These are phyloP conservation scores for Gymnocypris eckloni DNA, from an alignment of 2,797 vertebrate genomes.

Conservation along the genomic window DNA sequence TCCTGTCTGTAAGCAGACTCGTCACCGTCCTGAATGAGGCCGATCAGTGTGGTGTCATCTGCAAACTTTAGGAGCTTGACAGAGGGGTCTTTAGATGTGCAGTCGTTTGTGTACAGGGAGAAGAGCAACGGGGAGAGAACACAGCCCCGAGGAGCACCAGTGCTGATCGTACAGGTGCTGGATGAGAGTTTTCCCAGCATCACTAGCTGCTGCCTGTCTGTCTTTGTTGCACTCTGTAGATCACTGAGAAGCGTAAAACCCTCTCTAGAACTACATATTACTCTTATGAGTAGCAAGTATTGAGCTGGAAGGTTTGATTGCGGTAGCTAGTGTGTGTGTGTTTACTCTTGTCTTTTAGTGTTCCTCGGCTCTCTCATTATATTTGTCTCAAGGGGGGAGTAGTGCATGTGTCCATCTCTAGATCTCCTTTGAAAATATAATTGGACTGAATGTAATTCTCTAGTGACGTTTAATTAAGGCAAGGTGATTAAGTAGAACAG, in stretches of 20 bases:
- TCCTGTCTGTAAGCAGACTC: too few species aligned
- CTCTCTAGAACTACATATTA: not conserved
- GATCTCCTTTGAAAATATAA: constrained; percentile 81
- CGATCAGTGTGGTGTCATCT: too few species aligned
- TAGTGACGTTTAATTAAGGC: constrained; percentile 81
- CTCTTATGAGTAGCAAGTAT: not conserved
- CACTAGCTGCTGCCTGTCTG: too few species aligned
- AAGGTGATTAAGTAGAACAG: constrained; percentile 73
- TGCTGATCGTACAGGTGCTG: too few species aligned
- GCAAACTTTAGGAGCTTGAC: too few species aligned
- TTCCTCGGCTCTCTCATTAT: constrained; percentile 19
- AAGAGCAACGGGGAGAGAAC: too few species aligned
- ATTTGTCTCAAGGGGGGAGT: constrained; percentile 30
- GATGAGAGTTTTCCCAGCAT: too few species aligned
- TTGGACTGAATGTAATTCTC: constrained; percentile 77
- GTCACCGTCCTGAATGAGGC: too few species aligned
- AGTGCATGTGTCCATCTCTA: constrained; percentile 66
- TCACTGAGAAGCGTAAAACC: not conserved
- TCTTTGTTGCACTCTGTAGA: not conserved
- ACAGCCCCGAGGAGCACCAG: too few species aligned
- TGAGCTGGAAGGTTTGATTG: not conserved
- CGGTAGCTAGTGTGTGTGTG: not conserved
- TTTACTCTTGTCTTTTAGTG: constrained; percentile 11
- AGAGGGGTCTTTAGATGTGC: too few species aligned
- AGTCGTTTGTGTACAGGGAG: too few species aligned